phyloP scores from a whole-genome alignment of 2,888 invertebrate genomes.

The Diarsia mendica region DNA sequence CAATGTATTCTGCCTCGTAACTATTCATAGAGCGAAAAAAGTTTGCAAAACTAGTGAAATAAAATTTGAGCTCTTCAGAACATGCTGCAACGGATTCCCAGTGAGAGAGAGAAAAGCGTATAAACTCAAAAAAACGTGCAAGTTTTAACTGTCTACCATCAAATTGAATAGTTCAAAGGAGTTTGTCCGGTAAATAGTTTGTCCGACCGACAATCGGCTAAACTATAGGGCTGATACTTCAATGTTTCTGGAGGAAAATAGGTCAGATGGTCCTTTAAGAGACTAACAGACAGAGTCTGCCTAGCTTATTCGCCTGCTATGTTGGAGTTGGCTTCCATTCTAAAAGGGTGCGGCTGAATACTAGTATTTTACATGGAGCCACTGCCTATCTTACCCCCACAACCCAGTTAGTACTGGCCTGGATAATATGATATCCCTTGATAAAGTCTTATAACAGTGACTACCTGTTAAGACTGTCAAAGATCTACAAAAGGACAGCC shows the following conservation, averaged over 20 bases:
- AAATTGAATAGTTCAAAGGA: slow-evolving; percentile 68
- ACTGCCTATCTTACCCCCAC: too few relatives aligned
- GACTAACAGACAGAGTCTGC: too few relatives aligned
- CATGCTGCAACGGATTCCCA: slow-evolving; percentile 26
- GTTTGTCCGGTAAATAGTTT: slow-evolving; percentile 66
- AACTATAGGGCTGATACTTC: slow-evolving; percentile 48
- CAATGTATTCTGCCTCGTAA: background rate
- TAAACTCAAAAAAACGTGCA: slow-evolving; percentile 57
- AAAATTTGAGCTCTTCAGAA: background rate
- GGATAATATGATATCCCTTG: too few relatives aligned
- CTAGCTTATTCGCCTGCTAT: too few relatives aligned
- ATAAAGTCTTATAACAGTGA: too few relatives aligned
- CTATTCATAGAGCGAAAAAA: background rate
- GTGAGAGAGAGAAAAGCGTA: slow-evolving; percentile 28
- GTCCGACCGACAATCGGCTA: slow-evolving; percentile 60
- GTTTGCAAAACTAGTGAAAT: background rate
- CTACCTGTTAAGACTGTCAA: too few relatives aligned
- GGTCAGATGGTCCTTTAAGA: slow-evolving; percentile 4
- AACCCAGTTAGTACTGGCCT: too few relatives aligned
- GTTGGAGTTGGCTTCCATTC: too few relatives aligned
- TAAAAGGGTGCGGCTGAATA: too few relatives aligned
- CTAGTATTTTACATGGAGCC: too few relatives aligned
- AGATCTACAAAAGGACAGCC: too few relatives aligned
- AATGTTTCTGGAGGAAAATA: slow-evolving; percentile 1
- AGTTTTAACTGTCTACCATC: slow-evolving; percentile 59